Evolutionary conservation across 2,113 vertebrate species (phyloP).

Genomic region (Gorilla gorilla): DNA sequence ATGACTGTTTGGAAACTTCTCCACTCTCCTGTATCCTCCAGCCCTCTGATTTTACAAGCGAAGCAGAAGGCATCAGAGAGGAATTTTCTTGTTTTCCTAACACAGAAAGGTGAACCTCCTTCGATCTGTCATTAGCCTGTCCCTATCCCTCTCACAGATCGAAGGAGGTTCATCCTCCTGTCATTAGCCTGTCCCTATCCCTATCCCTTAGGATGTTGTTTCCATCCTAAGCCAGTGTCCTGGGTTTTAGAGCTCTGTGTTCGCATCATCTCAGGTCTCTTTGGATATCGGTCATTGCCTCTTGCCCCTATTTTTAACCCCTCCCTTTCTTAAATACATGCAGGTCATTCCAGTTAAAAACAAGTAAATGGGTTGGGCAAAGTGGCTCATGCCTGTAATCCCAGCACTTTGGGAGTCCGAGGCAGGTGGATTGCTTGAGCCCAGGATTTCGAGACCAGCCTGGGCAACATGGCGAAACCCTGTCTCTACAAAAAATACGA

Average conservation of each 20-base stretch:
- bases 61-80: neutral
- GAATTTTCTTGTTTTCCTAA: neutral
- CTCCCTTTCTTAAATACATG: rapidly evolving
- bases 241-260: neutral
- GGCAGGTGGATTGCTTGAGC: no score
- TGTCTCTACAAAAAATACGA: no score
- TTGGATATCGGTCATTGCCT: no score
- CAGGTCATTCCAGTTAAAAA: neutral
- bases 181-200: neutral
- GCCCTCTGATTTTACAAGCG: neutral
- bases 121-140: neutral
- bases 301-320: neutral
- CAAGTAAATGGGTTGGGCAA: no score
- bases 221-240: neutral
- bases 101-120: neutral
- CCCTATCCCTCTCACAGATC: neutral
- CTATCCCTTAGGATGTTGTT: neutral
- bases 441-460: no score
- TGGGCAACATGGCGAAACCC: no score
- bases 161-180: neutral
- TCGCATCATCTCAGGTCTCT: no score
- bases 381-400: no score
- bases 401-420: no score
- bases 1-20: no score
- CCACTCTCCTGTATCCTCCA: rapidly evolving